Percentiles rank a stretch among this genome's conserved stretches.
These are phyloP conservation scores for Pygocentrus nattereri DNA, from an alignment of 2,797 vertebrate species.

Conservation along the genomic window DNA sequence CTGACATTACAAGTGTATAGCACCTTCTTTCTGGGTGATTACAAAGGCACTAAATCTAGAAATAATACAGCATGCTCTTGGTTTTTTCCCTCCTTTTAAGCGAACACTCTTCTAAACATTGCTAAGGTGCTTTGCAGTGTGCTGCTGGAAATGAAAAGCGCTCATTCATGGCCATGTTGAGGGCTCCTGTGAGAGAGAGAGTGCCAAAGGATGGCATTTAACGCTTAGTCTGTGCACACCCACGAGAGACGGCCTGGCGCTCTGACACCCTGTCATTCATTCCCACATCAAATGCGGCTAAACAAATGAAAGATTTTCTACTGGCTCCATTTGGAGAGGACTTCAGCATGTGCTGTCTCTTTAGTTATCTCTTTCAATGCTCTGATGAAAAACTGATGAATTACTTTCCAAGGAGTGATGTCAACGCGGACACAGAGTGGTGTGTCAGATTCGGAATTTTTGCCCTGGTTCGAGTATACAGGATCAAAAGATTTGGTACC, in stretches of 20 bases:
- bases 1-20: neutral
- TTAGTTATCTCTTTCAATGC: neutral
- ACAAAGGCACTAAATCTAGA: neutral
- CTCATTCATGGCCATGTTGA: conserved; percentile 72
- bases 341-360: neutral
- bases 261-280: conserved; percentile 73
- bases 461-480: neutral
- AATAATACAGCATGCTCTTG: neutral
- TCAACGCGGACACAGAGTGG: neutral
- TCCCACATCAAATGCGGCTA: conserved; percentile 49
- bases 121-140: conserved; percentile 68
- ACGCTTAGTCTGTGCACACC: conserved; percentile 76
- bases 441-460: neutral
- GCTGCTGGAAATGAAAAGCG: conserved; percentile 57
- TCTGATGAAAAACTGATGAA: neutral
- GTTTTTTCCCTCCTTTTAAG: conserved; percentile 22
- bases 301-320: conserved; percentile 18
- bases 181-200: conserved; percentile 56
- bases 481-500: neutral
- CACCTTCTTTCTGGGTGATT: neutral
- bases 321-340: neutral
- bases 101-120: conserved; percentile 66
- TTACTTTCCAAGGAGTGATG: conserved; percentile 7
- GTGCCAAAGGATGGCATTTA: conserved; percentile 76
- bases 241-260: conserved; percentile 70